phyloP scores from a whole-genome alignment of 2,888 invertebrate genomes.

The Cinara cedri region DNA sequence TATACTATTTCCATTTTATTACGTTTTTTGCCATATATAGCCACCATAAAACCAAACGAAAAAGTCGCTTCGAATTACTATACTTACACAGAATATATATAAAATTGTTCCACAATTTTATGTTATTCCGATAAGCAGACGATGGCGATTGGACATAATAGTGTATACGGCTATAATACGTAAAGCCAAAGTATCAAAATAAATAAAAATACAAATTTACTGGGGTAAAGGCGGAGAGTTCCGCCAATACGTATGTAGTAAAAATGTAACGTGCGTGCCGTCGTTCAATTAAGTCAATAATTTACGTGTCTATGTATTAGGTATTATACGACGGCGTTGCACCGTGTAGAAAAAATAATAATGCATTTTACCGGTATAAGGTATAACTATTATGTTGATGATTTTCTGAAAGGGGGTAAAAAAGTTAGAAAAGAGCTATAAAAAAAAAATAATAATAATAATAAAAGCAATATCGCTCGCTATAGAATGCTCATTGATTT shows the following conservation, averaged over 20 bases:
- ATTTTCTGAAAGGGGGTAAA: neutral
- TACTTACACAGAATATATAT: too few species aligned
- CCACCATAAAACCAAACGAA: too few species aligned
- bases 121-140: neutral
- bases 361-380: neutral
- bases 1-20: too few species aligned
- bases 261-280: constrained; percentile 30
- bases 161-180: neutral
- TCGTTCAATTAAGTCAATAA: constrained; percentile 47
- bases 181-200: neutral
- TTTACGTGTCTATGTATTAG: constrained; percentile 43
- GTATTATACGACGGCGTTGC: neutral
- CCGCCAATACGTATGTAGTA: neutral
- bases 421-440: neutral
- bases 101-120: neutral
- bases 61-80: too few species aligned
- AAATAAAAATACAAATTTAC: constrained; percentile 7
- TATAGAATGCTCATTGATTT: neutral
- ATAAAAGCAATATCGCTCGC: neutral
- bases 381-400: neutral
- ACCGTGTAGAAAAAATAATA: neutral
- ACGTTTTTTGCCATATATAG: too few species aligned
- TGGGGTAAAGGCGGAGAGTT: neutral
- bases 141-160: too few species aligned
- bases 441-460: neutral